Evolutionary conservation across 1,140 invertebrate genomes (phyloP).

Genomic region (Lethrus apterus): DNA sequence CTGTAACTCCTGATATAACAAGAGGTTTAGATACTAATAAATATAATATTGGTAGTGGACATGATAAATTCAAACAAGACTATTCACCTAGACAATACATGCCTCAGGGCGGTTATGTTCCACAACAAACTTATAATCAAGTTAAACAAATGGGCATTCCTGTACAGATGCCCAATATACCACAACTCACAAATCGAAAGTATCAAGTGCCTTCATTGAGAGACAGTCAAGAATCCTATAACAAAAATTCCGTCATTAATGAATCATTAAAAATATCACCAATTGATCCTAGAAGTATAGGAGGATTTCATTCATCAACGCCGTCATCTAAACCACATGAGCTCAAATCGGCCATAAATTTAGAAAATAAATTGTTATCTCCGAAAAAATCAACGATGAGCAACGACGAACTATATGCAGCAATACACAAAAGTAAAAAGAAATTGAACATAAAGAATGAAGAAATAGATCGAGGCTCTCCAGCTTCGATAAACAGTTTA

Average conservation of each 20-base stretch:
- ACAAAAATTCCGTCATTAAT: conserved; percentile 21
- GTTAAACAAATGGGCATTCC: conserved; percentile 29
- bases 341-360: conserved; percentile 32
- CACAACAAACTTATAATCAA: no score
- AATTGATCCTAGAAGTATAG: conserved; percentile 50
- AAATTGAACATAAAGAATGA: conserved; percentile 60
- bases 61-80: conserved; percentile 9
- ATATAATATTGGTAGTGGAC: conserved; percentile 16
- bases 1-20: conserved; percentile 51
- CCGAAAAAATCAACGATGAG: conserved; percentile 66
- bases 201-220: no score
- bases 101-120: conserved; percentile 11
- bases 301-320: conserved; percentile 52
- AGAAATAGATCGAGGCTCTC: conserved; percentile 46
- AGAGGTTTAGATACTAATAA: conserved; percentile 37
- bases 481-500: conserved; percentile 45
- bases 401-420: conserved; percentile 67
- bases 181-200: background rate
- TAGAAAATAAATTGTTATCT: conserved; percentile 43
- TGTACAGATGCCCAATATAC: conserved; percentile 27
- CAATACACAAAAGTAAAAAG: conserved; percentile 71
- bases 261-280: conserved; percentile 53
- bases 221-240: no score
- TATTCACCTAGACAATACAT: conserved; percentile 9
- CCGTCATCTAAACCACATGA: conserved; percentile 42